These are phyloP conservation scores for Sardina pilchardus DNA, from an alignment of 2,113 vertebrate species.

Conservation along the genomic window DNA sequence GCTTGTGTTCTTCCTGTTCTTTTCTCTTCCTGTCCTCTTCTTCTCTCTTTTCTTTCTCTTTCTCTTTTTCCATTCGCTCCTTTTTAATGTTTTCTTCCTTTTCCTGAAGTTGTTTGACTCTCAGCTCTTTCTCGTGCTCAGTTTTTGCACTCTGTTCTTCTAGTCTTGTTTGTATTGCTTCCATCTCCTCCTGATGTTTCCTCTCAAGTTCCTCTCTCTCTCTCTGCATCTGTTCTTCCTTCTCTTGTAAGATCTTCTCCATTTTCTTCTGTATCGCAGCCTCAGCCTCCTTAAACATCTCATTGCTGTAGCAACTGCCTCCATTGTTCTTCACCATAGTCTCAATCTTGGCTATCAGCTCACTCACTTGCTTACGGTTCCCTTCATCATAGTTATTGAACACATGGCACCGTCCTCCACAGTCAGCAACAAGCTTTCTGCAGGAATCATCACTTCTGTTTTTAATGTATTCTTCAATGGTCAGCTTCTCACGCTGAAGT, in stretches of 20 bases:
- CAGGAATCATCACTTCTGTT: not conserved
- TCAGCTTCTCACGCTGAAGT: not conserved
- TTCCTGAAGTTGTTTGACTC: not conserved
- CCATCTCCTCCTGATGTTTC: not conserved
- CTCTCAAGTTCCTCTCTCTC: not conserved
- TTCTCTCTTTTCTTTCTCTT: not conserved
- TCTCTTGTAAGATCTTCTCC: not conserved
- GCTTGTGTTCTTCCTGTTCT: not conserved
- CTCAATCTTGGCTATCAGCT: constrained; percentile 18
- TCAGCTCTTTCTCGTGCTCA: not conserved
- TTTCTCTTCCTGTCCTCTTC: not conserved
- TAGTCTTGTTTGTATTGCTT: not conserved
- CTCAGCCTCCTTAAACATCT: constrained; percentile 27
- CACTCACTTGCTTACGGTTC: not conserved
- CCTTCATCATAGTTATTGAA: constrained; percentile 28
- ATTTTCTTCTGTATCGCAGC: not conserved
- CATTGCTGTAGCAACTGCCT: constrained; percentile 19
- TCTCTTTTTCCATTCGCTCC: not conserved
- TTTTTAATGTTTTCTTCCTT: not conserved
- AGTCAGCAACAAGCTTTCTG: constrained; percentile 22
- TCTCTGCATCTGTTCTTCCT: not conserved
- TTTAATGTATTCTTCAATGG: not conserved
- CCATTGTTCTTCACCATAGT: not conserved
- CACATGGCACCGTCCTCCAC: constrained; percentile 10
- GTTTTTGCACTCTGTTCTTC: not conserved